Evolutionary conservation across 1,140 invertebrate species (phyloP).

Genomic region (Trichonephila clavipes): DNA sequence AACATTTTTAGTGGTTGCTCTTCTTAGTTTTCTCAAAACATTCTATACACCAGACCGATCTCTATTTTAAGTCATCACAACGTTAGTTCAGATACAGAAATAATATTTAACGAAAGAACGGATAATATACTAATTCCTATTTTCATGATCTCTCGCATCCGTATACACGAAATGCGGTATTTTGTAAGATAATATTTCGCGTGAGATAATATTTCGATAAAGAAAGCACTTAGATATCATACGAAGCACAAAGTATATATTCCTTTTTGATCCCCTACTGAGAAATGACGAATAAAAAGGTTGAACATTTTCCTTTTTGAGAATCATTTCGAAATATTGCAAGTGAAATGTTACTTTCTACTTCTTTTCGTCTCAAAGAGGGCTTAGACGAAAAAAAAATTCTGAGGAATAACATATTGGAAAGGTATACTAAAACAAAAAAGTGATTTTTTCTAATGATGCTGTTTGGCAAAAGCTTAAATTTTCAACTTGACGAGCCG

Average conservation of each 20-base stretch:
- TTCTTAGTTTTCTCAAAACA: too few species aligned
- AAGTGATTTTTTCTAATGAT: neutral
- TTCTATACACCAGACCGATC: too few species aligned
- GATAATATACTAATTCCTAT: too few species aligned
- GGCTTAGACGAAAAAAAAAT: neutral
- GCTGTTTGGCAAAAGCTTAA: neutral
- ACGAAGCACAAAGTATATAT: neutral
- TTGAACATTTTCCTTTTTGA: constrained; percentile 7
- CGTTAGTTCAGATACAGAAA: too few species aligned
- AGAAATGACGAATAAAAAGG: constrained; percentile 5
- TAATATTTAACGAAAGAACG: too few species aligned
- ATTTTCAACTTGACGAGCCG: neutral
- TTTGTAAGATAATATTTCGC: too few species aligned
- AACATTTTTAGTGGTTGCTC: too few species aligned
- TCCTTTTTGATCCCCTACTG: neutral
- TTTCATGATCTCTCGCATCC: too few species aligned
- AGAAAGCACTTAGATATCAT: neutral
- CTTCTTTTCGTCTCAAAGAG: neutral
- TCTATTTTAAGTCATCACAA: too few species aligned
- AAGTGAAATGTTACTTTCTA: neutral
- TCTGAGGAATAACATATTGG: neutral
- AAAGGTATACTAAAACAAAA: neutral
- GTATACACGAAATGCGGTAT: too few species aligned
- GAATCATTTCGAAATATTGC: constrained; percentile 15
- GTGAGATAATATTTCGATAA: neutral